Evolutionary conservation across 1,140 invertebrate genomes (phyloP), one percentile per base, ranked within the genome.

Genomic region (Bacillus rossius): DNA sequence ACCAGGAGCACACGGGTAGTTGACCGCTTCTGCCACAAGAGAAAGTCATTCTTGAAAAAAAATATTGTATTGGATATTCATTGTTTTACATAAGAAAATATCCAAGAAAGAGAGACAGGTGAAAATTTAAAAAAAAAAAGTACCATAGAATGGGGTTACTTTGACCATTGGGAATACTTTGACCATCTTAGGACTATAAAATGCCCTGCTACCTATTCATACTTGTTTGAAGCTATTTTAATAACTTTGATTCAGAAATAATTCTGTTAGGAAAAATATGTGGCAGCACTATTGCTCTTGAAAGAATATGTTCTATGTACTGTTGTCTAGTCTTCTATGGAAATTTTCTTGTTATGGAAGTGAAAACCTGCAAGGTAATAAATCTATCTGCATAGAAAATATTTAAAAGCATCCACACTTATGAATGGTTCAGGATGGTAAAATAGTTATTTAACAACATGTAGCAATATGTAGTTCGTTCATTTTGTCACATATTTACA

Each of bases 361-460:
- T 38, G 22, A 58, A 17, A 17, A 58, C 13, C 37, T 54, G 14
- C 16, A 37, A 26, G 37, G 20, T 34, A 37, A 51, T 51, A 38
- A 51, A 58, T 26, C 45, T 45, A 58, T 51, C 45, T 40, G 10
- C 51, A 51, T 29, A 53, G 19, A 58, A 14, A 2, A 49, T 23
- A n/a, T 34, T 10, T 23, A 14, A n/a, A 47, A 22, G 43, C 40
- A 34, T 58, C 16, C 51, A 25, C 47, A 34, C 19, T 58, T 52
- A 7, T 37, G 37, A 22, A 19, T 17, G 10, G 17, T 16, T 26
- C 29, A 34, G 19, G 22, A n/a, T 34, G 34, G 22, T 23, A 40
- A 20, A 58, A 51, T 51, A 29, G 51, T 58, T 51, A 58, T 38
- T 49, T 58, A 58, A 58, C 56, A 58, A 58, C 49, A 34, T 34